Conservation (phyloP, 2,888 invertebrate genomes). For the Deroplatys truncata region DNA sequence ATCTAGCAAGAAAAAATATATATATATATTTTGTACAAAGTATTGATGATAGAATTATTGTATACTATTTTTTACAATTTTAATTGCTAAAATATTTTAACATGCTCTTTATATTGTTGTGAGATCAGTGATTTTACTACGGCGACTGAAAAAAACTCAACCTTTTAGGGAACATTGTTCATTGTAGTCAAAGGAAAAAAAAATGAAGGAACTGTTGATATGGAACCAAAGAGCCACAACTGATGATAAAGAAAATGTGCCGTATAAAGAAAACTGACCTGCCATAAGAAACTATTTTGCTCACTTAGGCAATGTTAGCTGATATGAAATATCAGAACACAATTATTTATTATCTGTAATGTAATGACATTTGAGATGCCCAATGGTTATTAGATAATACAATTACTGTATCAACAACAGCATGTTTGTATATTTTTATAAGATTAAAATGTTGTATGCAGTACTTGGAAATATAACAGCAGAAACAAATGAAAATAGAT, state of each 20-base stretch:
- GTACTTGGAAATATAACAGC: slow-evolving; percentile 6
- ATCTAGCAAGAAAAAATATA: neutral
- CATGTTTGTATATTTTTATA: slow-evolving; percentile 11
- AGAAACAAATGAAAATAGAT: neutral
- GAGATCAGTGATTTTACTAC: neutral
- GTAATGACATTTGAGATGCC: slow-evolving; percentile 35
- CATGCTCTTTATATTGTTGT: neutral
- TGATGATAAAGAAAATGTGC: neutral
- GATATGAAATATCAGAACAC: neutral
- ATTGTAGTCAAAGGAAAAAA: neutral
- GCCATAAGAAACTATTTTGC: neutral
- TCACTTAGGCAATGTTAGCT: neutral
- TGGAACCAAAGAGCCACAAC: neutral
- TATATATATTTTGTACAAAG: neutral
- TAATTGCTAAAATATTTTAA: neutral
- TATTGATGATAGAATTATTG: neutral
- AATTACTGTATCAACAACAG: neutral
- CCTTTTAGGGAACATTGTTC: neutral
- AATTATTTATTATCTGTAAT: neutral
- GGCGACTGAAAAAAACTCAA: neutral
- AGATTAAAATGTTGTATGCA: slow-evolving; percentile 7
- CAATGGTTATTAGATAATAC: slow-evolving; percentile 1
- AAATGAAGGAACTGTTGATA: neutral
- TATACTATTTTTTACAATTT: neutral
- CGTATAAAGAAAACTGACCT: neutral